Evolutionary conservation across 2,113 vertebrate genomes (phyloP), one percentile per base, ranked within the genome.

Genomic region (Neofelis nebulosa): DNA sequence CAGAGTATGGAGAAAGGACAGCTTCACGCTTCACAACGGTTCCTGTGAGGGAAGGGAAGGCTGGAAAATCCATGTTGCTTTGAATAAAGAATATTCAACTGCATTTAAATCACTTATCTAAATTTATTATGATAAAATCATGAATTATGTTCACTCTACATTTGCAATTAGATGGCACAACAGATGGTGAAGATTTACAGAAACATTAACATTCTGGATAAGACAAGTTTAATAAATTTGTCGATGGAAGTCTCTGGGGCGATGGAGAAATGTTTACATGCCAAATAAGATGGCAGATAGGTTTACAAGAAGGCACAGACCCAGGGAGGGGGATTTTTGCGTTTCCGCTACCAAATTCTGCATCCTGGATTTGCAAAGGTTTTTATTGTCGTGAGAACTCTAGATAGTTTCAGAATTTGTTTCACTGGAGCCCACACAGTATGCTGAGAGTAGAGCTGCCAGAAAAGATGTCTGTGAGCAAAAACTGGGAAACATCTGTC

Each of bases 111-210:
- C 98, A 98, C 85, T 48, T 16, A 65, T 76, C 95, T 98, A 95
- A 98, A 94, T 97, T 98, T 98, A 97, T 98, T 97, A 84, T 94
- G 95, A 96, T 98, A 50, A 97, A 96, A 50, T 55, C 87, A 97
- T 86, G 97, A 98, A 98, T 98, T 97, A 97, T 57, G 91, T 97
- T 97, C 92, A 50, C 82, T 90, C 96, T 89, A 92, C 96, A 97
- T 97, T 98, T 97, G 97, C 95, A 96, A 96, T 98, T 97, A 98
- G 94, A 94, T 61, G 89, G 88, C 85, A 96, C 97, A 98, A 95
- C 98, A 98, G 98, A 98, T 99, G 98, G 98, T 89, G 90, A 97
- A 97, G 97, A 97, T 98, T 98, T 99, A 98, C 87, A 96, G 96
- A 98, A 97, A 95, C 89, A 91, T 98, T 97, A 97, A 96, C 93